A percentile compares a stretch with the other conserved stretches of the same genome.
phyloP scores from a whole-genome alignment of 2,797 vertebrate species.

The Hephaestus fuliginosus region DNA sequence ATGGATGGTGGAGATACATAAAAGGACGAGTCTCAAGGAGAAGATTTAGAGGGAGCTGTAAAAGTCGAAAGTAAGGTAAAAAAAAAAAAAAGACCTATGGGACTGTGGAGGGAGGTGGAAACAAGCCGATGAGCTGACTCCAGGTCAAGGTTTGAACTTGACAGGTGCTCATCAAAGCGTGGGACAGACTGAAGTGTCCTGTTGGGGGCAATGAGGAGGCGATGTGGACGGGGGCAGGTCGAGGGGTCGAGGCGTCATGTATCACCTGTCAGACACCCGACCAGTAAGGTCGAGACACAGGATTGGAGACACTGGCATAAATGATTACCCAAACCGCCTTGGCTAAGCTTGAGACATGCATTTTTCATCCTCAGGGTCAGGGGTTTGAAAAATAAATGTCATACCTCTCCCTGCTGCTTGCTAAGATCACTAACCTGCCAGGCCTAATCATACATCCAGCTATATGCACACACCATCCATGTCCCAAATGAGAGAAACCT shows the following conservation, averaged over 20 bases:
- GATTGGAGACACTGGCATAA: constrained; percentile 79
- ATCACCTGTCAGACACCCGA: constrained; percentile 78
- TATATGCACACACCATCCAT: constrained; percentile 50
- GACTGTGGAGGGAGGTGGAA: constrained; percentile 9
- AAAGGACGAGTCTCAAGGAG: constrained; percentile 4
- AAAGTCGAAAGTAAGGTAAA: constrained; percentile 44
- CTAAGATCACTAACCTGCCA: constrained; percentile 77
- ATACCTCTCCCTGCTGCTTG: constrained; percentile 66
- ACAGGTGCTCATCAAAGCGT: constrained; percentile 77
- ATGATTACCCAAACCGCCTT: constrained; percentile 79
- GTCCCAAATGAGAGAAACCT: constrained; percentile 64
- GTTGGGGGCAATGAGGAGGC: constrained; percentile 30
- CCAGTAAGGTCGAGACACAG: constrained; percentile 74
- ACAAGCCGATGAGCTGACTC: constrained; percentile 36
- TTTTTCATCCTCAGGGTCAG: constrained; percentile 82
- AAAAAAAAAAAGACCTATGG: constrained; percentile 28
- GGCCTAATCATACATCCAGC: constrained; percentile 73
- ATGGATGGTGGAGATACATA: constrained; percentile 23
- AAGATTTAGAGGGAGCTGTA: constrained; percentile 47
- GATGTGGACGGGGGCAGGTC: constrained; percentile 25
- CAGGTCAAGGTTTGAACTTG: constrained; percentile 74
- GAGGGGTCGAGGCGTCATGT: constrained; percentile 64
- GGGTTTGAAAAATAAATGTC: constrained; percentile 84
- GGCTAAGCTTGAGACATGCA: constrained; percentile 77
- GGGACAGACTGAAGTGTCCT: constrained; percentile 55